Base-by-base conservation (phyloP, 1,140 invertebrate species). In the Rhyzopertha dominica region DNA sequence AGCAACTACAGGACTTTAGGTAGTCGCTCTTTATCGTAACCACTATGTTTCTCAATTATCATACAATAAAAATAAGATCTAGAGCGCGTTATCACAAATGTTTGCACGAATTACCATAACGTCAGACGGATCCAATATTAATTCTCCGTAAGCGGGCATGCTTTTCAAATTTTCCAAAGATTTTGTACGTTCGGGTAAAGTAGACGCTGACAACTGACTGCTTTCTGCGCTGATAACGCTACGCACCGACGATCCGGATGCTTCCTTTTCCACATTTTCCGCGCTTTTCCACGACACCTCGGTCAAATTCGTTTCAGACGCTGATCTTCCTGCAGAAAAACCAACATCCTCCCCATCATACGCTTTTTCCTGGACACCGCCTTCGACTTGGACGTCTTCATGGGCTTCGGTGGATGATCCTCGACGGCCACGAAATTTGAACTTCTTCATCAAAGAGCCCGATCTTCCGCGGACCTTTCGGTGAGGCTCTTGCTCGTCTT, bases 61-160 rank as follows among this genome's bases (percentile, higher is more conserved):
- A n/a, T n/a, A n/a, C n/a, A n/a, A n/a, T n/a, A n/a, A n/a, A n/a
- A n/a, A n/a, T n/a, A n/a, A n/a, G n/a, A n/a, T n/a, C n/a, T n/a
- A n/a, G n/a, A n/a, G n/a, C n/a, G n/a, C n/a, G n/a, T n/a, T n/a
- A n/a, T n/a, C n/a, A n/a, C n/a, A n/a, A n/a, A n/a, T n/a, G n/a
- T n/a, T n/a, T n/a, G n/a, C n/a, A n/a, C n/a, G n/a, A 49, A 23
- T 56, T 54, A 62, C 65, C 63, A 66, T 62, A 59, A 62, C 60
- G 56, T 60, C 58, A 54, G 65, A 51, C 43, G 63, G 55, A 48
- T 71, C 71, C 54, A 72, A 59, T 37, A 72, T 71, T 45, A 73
- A 59, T 54, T 72, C 68, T 38, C 71, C 72, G 54, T 71, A 74
- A 44, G 70, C 70, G 30, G 72, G 70, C 71, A 73, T 74, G 36